Percentiles rank a stretch among this genome's conserved stretches.
These are phyloP conservation scores for Trinectes maculatus DNA, from an alignment of 2,113 vertebrate genomes.

Conservation along the genomic window DNA sequence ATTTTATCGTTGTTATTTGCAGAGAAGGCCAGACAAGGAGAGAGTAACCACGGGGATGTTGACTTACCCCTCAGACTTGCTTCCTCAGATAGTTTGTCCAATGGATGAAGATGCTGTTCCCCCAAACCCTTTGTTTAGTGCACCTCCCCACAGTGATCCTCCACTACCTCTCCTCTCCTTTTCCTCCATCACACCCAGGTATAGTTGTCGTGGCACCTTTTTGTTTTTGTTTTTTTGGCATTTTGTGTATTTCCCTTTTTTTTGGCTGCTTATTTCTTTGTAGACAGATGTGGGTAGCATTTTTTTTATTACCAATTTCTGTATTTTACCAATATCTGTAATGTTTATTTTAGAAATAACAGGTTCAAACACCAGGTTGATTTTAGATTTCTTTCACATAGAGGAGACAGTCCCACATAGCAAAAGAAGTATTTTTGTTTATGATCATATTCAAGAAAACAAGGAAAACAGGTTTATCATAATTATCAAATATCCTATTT, in stretches of 20 bases:
- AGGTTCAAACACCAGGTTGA: too few species aligned
- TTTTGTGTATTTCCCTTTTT: not conserved
- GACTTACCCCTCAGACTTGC: conserved; percentile 66
- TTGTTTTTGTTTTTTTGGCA: conserved; percentile 32
- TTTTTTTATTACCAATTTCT: too few species aligned
- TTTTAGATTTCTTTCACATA: not conserved
- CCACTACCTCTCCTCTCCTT: conserved; percentile 58
- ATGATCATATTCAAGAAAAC: too few species aligned
- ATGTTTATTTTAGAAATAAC: too few species aligned
- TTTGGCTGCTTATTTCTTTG: conserved; percentile 16
- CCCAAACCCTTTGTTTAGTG: conserved; percentile 67
- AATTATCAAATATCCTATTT: not conserved
- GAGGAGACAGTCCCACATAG: not conserved
- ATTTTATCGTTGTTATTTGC: conserved; percentile 58
- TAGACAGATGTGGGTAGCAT: not conserved
- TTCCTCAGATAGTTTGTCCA: conserved; percentile 64
- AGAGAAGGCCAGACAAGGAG: conserved; percentile 48
- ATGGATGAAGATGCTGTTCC: conserved; percentile 75
- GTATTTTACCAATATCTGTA: too few species aligned
- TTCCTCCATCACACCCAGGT: conserved; percentile 77
- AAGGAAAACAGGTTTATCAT: not conserved
- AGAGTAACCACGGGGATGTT: conserved; percentile 67
- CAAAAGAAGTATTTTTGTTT: too few species aligned
- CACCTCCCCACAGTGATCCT: conserved; percentile 62
- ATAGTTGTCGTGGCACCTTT: conserved; percentile 62